A percentile compares a stretch with the other conserved stretches of the same genome.
These are phyloP conservation scores for Caenorhabditis sp. DNA, from an alignment of 2,888 invertebrate species.

Conservation along the genomic window DNA sequence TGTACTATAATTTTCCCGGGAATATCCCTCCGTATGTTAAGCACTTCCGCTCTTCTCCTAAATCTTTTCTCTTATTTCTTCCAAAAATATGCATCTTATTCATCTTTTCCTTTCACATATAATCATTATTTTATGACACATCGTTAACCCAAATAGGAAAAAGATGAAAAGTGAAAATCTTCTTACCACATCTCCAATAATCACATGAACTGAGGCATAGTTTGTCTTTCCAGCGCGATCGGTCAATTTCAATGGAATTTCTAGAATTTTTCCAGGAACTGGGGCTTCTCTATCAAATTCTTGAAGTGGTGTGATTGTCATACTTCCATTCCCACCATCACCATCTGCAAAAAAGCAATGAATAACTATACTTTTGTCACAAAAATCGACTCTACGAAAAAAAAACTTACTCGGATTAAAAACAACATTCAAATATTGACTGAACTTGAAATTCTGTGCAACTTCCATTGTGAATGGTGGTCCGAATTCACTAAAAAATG, in stretches of 20 bases:
- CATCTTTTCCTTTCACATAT: background rate
- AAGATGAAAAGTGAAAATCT: background rate
- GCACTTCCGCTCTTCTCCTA: no score
- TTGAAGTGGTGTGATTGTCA: constrained; percentile 87
- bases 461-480: constrained; percentile 84
- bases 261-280: constrained; percentile 77
- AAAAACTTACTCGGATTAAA: constrained; percentile 86
- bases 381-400: background rate
- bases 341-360: constrained; percentile 78
- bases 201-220: constrained; percentile 76
- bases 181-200: constrained; percentile 86
- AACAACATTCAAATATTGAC: constrained; percentile 90
- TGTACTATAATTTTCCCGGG: no score
- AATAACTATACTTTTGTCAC: no score
- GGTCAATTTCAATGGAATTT: constrained; percentile 94
- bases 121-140: constrained; percentile 18
- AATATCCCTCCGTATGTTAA: no score
- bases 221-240: constrained; percentile 83
- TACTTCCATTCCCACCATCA: constrained; percentile 96
- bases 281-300: constrained; percentile 65
- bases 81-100: background rate
- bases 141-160: constrained; percentile 33
- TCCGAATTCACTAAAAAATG: constrained; percentile 74
- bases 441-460: constrained; percentile 56
- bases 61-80: background rate